Percentiles rank a stretch among this genome's conserved stretches.
Conservation (phyloP, 2,888 invertebrate species). For the Fissipunctia ypsillon region DNA sequence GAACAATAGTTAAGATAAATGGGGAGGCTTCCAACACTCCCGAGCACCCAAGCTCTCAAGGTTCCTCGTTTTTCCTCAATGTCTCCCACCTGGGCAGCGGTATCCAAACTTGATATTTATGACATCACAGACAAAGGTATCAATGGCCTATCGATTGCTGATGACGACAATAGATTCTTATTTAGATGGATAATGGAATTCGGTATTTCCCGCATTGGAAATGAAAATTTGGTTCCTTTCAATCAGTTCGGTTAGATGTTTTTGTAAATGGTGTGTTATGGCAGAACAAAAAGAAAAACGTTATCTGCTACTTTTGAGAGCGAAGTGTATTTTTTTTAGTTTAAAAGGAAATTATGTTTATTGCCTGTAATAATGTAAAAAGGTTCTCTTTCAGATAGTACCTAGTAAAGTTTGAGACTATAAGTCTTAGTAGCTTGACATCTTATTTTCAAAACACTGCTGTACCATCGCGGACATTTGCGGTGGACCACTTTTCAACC, state of each 20-base stretch:
- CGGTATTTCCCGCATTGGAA: background rate
- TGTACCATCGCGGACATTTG: no score
- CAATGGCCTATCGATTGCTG: constrained; percentile 58
- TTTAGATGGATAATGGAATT: constrained; percentile 47
- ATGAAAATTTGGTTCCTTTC: background rate
- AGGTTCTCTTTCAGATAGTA: background rate
- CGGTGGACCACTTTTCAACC: no score
- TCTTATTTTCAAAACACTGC: background rate
- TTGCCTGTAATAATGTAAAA: background rate
- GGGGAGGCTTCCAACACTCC: constrained; percentile 65
- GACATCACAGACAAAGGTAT: constrained; percentile 67
- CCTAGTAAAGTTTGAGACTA: background rate
- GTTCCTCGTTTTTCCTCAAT: constrained; percentile 72
- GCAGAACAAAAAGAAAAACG: background rate
- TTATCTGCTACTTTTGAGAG: background rate
- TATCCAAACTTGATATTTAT: constrained; percentile 65
- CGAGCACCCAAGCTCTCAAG: constrained; percentile 38
- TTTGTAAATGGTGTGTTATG: background rate
- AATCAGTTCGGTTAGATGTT: background rate
- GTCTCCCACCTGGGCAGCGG: constrained; percentile 71
- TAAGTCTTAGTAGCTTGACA: background rate
- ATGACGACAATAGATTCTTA: constrained; percentile 58
- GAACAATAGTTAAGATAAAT: constrained; percentile 80
- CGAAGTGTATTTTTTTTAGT: background rate
- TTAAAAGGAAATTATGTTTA: background rate